Evolutionary conservation across 30 jellyfish, hydroid and myxozoan genomes (phyloP).

Genomic region (Turritopsis rubra): DNA sequence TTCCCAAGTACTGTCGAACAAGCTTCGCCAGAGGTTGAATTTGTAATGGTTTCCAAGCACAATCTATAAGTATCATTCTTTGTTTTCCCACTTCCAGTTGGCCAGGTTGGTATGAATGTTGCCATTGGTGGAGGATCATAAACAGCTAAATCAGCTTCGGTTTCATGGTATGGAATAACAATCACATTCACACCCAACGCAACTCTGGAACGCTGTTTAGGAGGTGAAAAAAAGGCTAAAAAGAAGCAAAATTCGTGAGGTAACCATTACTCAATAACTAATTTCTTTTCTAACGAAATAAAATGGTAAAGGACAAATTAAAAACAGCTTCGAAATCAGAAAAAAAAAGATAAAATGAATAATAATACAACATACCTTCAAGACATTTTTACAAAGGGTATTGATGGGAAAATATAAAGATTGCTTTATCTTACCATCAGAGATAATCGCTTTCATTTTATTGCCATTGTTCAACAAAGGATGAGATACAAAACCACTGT

Average conservation of each 20-base stretch:
- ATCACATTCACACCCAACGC: constrained; percentile 2
- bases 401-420: no score
- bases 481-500: not conserved
- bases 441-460: not conserved
- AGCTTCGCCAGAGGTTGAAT: not conserved
- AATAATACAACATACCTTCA: no score
- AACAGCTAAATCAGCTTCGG: not conserved
- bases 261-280: no score
- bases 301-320: no score
- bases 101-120: not conserved
- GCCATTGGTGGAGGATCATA: not conserved
- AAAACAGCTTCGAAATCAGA: no score
- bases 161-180: constrained; percentile 14
- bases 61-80: not conserved
- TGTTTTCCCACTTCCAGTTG: constrained; percentile 10
- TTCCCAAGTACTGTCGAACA: not conserved
- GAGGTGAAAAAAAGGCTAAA: not conserved
- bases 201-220: not conserved
- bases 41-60: not conserved
- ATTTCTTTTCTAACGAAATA: no score
- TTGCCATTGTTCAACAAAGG: not conserved
- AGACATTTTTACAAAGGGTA: no score
- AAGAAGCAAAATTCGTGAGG: no score
- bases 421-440: not conserved
- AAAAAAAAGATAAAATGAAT: no score